Conservation (phyloP, 1,140 invertebrate species). For the Zaprionus capensis region DNA sequence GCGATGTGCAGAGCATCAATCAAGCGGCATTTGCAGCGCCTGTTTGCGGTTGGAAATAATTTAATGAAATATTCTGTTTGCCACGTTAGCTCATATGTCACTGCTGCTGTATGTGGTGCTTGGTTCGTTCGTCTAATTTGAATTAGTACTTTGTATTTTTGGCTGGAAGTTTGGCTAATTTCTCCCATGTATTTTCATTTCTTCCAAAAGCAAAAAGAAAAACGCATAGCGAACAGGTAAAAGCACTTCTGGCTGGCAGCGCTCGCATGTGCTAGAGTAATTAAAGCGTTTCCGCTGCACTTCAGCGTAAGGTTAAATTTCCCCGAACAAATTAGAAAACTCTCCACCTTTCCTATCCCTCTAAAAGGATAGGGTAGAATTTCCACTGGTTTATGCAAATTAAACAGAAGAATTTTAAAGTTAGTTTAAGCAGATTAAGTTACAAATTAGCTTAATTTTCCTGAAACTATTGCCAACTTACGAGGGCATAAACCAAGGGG, state of each 20-base stretch:
- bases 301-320: slow-evolving; percentile 26
- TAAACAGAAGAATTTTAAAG: not conserved
- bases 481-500: not conserved
- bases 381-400: not conserved
- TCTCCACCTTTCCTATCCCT: not conserved
- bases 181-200: slow-evolving; percentile 53
- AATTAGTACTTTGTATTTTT: slow-evolving; percentile 61
- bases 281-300: slow-evolving; percentile 71
- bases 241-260: slow-evolving; percentile 12
- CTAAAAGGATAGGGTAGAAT: not conserved
- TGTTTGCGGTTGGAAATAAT: slow-evolving; percentile 63
- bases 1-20: slow-evolving; percentile 54
- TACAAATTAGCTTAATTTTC: not conserved
- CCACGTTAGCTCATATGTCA: slow-evolving; percentile 43
- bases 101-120: slow-evolving; percentile 1
- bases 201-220: slow-evolving; percentile 7
- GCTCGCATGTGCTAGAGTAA: slow-evolving; percentile 61
- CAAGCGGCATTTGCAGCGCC: slow-evolving; percentile 57
- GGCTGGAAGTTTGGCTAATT: slow-evolving; percentile 63
- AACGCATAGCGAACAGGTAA: slow-evolving; percentile 31
- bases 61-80: slow-evolving; percentile 77
- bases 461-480: not conserved
- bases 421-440: not conserved
- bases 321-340: slow-evolving; percentile 18
- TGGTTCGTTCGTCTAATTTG: slow-evolving; percentile 44